Conservation (phyloP, 2,797 vertebrate genomes). For the Dicrostonyx torquatus region DNA sequence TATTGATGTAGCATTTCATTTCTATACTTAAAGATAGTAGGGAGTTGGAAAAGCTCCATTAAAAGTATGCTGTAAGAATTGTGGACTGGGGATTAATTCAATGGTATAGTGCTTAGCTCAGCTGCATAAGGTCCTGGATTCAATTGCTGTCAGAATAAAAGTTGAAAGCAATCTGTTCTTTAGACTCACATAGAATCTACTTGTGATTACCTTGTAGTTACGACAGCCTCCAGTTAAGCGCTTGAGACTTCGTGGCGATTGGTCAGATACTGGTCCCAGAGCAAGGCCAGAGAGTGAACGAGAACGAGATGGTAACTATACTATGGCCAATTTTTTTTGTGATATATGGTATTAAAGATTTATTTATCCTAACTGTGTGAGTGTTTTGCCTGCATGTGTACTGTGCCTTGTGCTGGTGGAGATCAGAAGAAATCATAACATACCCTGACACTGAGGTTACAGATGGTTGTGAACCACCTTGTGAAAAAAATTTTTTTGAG, state of each 20-base stretch:
- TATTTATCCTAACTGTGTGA: not conserved
- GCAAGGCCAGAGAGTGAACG: slow-evolving; percentile 98
- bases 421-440: not conserved
- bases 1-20: not conserved
- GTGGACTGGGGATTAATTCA: not conserved
- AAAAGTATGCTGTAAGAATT: slow-evolving; percentile 12
- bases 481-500: not conserved
- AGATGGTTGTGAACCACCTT: not conserved
- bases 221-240: slow-evolving; percentile 98
- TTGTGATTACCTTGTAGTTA: slow-evolving; percentile 86
- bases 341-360: not conserved
- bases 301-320: slow-evolving; percentile 94
- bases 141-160: not conserved
- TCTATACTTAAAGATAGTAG: not conserved
- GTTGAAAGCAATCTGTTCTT: not conserved
- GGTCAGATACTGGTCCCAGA: slow-evolving; percentile 98
- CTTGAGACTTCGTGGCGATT: slow-evolving; percentile 95
- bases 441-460: not conserved
- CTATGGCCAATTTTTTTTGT: not conserved
- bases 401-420: not conserved
- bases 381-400: not conserved
- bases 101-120: not conserved
- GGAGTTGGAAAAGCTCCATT: not conserved
- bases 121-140: not conserved
- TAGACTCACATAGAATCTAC: not conserved